Evolutionary conservation across 2,888 invertebrate species (phyloP).

Genomic region (Perithous albicinctus): DNA sequence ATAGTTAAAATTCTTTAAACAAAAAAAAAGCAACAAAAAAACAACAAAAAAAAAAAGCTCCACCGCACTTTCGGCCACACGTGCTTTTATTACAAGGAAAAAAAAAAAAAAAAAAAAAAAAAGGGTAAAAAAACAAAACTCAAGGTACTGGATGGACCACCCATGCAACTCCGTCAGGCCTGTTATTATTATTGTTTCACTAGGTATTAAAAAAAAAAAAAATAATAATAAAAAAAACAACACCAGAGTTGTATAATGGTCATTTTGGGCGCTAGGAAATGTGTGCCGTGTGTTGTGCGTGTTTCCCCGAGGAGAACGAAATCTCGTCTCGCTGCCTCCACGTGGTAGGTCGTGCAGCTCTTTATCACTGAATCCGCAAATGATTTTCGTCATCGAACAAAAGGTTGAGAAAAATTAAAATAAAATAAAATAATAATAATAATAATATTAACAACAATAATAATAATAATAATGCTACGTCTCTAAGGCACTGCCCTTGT

Average conservation of each 20-base stretch:
- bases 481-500: constrained; percentile 22
- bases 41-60: constrained; percentile 2
- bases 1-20: not conserved
- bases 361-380: not conserved
- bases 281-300: constrained; percentile 77
- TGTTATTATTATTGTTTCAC: constrained; percentile 58
- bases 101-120: constrained; percentile 63
- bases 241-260: constrained; percentile 32
- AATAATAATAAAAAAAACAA: too few species aligned
- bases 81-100: constrained; percentile 53
- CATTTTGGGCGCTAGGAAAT: constrained; percentile 63
- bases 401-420: not conserved
- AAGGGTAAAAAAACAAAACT: constrained; percentile 63
- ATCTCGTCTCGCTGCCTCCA: constrained; percentile 10
- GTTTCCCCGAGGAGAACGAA: constrained; percentile 68
- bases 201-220: constrained; percentile 50
- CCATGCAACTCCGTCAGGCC: constrained; percentile 64
- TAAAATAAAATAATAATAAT: too few species aligned
- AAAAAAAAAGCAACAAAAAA: too few species aligned
- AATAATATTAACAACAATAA: too few species aligned
- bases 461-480: constrained; percentile 4
- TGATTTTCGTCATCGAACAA: not conserved
- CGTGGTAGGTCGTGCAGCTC: constrained; percentile 10
- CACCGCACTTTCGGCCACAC: not conserved
- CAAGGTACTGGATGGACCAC: constrained; percentile 54